Conservation (phyloP, 2,888 invertebrate genomes). For the Clepsis dumicolana region DNA sequence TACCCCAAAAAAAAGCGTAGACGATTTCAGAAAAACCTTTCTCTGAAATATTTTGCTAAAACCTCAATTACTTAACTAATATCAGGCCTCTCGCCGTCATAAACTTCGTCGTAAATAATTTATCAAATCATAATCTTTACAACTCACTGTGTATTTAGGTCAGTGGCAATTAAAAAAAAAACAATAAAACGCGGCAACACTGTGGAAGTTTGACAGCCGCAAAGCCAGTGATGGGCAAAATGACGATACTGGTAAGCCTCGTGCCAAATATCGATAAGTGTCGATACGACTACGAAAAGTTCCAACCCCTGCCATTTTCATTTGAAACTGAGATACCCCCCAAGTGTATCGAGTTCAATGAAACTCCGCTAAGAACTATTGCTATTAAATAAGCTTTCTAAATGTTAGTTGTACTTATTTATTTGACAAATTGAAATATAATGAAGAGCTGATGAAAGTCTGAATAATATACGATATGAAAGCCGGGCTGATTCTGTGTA, state of each 20-base stretch:
- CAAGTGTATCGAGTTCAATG: too few species aligned
- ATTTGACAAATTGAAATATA: background rate
- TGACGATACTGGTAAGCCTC: background rate
- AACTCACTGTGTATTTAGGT: background rate
- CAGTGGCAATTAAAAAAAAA: background rate
- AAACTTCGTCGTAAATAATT: conserved; percentile 4
- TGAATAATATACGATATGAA: background rate
- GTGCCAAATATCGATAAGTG: background rate
- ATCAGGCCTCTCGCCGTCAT: background rate
- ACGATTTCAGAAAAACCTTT: background rate
- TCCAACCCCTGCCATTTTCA: too few species aligned
- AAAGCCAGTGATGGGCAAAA: background rate
- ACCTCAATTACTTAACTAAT: background rate
- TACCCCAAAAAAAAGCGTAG: background rate
- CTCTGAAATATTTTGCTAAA: background rate
- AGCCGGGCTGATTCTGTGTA: too few species aligned
- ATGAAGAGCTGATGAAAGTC: background rate
- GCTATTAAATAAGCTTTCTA: too few species aligned
- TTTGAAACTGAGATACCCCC: too few species aligned
- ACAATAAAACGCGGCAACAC: background rate
- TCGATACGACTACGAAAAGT: too few species aligned
- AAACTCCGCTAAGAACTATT: too few species aligned
- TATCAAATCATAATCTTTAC: conserved; percentile 6
- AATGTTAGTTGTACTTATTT: background rate
- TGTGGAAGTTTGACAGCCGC: background rate